Evolutionary conservation across 2,113 vertebrate genomes (phyloP).

Genomic region (Anguilla rostrata): DNA sequence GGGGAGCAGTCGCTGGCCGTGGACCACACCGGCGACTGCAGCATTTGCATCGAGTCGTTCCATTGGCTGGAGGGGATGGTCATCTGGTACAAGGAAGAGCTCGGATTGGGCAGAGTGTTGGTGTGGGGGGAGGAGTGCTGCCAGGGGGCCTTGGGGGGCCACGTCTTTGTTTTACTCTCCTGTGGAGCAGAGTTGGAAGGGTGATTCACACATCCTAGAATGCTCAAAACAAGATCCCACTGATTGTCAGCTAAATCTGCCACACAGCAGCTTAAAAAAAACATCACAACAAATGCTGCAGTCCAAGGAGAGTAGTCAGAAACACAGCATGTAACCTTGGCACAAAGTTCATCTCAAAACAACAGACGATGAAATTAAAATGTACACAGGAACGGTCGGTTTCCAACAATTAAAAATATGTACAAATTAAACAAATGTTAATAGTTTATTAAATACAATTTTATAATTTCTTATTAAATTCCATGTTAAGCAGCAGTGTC

Average conservation of each 20-base stretch:
- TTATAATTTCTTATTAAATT: background rate
- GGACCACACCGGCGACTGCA: conserved; percentile 92
- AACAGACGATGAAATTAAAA: too few species aligned
- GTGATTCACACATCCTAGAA: background rate
- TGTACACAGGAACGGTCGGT: too few species aligned
- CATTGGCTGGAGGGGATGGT: conserved; percentile 86
- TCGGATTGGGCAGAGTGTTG: conserved; percentile 82
- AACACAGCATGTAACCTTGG: background rate
- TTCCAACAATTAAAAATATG: too few species aligned
- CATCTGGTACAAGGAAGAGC: conserved; percentile 85
- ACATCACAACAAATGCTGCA: background rate
- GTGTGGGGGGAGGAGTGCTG: conserved; percentile 80
- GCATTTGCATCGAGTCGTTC: conserved; percentile 91
- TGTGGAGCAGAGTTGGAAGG: conserved; percentile 49
- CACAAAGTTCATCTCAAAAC: too few species aligned
- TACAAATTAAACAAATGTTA: too few species aligned
- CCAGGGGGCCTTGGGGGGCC: conserved; percentile 98
- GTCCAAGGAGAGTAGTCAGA: background rate
- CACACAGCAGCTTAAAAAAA: background rate
- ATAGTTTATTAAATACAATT: too few species aligned
- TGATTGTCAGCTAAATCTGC: background rate
- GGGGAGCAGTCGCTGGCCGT: conserved; percentile 80
- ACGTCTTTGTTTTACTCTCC: conserved; percentile 98
- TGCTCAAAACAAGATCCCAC: conserved; percentile 8
- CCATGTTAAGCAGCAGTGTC: too few species aligned